phyloP scores from a whole-genome alignment of 2,888 invertebrate genomes.

The Sphaerophoria taeniata region DNA sequence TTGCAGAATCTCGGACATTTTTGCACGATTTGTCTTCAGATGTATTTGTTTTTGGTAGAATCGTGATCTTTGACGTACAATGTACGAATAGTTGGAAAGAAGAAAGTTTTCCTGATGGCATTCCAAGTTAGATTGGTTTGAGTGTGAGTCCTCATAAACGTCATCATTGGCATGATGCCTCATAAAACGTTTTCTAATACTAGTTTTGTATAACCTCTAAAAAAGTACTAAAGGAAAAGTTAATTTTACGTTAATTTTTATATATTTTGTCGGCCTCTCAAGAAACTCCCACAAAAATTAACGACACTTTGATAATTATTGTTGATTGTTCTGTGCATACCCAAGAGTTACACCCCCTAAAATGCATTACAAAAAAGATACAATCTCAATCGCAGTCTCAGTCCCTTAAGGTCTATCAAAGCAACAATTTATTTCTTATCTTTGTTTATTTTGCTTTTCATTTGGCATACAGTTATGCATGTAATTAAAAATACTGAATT shows the following conservation, averaged over 20 bases:
- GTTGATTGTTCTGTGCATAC: slow-evolving; percentile 1
- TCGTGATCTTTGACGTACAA: no score
- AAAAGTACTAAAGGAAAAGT: no score
- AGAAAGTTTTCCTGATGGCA: no score
- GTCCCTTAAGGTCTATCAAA: slow-evolving; percentile 14
- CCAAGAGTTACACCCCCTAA: slow-evolving; percentile 11
- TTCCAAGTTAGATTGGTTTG: no score
- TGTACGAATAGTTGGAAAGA: no score
- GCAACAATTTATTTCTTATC: slow-evolving; percentile 22
- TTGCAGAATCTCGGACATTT: neutral
- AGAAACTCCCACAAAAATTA: slow-evolving; percentile 60
- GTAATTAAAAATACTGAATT: slow-evolving; percentile 39
- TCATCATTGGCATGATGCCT: no score
- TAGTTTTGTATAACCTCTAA: no score
- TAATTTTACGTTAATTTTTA: no score
- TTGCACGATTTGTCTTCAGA: neutral
- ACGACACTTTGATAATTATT: slow-evolving; percentile 55
- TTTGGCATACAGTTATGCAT: neutral
- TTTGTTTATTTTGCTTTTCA: neutral
- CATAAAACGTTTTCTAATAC: no score
- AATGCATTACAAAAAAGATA: slow-evolving; percentile 1
- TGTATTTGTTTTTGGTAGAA: no score
- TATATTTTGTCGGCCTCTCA: neutral
- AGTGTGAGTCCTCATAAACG: no score
- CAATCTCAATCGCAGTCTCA: slow-evolving; percentile 13